Evolutionary conservation across 2,113 vertebrate genomes (phyloP).

Genomic region (Grammomys surdaster): DNA sequence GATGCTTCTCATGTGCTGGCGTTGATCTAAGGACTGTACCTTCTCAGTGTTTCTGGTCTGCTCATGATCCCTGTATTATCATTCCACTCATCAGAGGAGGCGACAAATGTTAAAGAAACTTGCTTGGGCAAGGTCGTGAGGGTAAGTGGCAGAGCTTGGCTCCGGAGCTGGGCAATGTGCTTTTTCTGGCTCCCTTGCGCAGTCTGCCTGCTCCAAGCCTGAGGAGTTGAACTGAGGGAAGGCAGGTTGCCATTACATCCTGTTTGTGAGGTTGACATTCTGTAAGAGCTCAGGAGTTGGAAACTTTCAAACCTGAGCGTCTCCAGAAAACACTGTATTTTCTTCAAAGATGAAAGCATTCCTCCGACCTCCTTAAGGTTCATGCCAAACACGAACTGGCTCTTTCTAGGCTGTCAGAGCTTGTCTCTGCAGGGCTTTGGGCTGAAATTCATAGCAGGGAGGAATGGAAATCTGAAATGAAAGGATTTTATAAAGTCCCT

Average conservation of each 20-base stretch:
- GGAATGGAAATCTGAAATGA: conserved; percentile 57
- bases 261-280: conserved; percentile 23
- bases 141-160: not conserved
- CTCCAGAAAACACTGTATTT: conserved; percentile 41
- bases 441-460: conserved; percentile 52
- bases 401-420: conserved; percentile 23
- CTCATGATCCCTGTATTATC: not conserved
- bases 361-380: conserved; percentile 36
- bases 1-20: not conserved
- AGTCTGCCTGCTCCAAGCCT: not conserved
- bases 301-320: conserved; percentile 49
- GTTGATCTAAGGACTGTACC: conserved; percentile 8
- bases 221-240: not conserved
- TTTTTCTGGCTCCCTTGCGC: not conserved
- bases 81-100: not conserved
- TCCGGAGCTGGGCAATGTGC: not conserved
- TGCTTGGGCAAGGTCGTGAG: not conserved
- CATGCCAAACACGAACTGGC: conserved; percentile 51
- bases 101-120: not conserved
- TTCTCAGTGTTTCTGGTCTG: not conserved
- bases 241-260: not conserved
- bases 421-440: conserved; percentile 29
- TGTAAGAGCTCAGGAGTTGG: conserved; percentile 7
- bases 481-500: conserved; percentile 65
- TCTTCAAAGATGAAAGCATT: conserved; percentile 65